These are phyloP conservation scores for Notothenia rossii DNA, from an alignment of 2,113 vertebrate species.

Conservation along the genomic window DNA sequence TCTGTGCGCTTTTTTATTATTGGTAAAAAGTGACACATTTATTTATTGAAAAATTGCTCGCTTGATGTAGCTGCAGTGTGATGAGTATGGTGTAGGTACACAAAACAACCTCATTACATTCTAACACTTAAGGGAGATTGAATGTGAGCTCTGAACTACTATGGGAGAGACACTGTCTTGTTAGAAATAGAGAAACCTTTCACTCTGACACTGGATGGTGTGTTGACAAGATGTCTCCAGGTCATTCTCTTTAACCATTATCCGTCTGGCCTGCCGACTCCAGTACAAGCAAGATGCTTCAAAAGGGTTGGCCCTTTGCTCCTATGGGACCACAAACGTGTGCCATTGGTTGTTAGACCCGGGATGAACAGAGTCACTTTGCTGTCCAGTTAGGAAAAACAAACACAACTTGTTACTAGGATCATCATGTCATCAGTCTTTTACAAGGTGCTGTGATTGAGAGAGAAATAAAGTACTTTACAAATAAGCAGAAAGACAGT, in stretches of 20 bases:
- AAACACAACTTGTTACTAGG: constrained; percentile 61
- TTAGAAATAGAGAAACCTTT: constrained; percentile 19
- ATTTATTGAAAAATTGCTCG: neutral
- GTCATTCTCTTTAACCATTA: constrained; percentile 46
- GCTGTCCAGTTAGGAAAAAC: constrained; percentile 44
- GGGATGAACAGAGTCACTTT: constrained; percentile 48
- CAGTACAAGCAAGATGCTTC: constrained; percentile 43
- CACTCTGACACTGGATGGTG: neutral
- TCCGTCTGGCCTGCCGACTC: constrained; percentile 48
- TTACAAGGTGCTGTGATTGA: constrained; percentile 27
- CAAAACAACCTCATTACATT: neutral
- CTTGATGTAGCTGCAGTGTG: neutral
- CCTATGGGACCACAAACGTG: constrained; percentile 25
- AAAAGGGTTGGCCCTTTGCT: constrained; percentile 30
- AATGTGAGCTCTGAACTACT: neutral
- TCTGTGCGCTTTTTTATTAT: neutral
- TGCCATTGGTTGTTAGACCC: constrained; percentile 44
- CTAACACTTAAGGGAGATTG: neutral
- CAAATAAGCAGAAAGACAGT: neutral
- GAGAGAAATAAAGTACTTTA: constrained; percentile 16
- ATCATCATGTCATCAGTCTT: constrained; percentile 50
- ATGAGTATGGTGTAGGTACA: neutral
- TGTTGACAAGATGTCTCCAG: constrained; percentile 43
- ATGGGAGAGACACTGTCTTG: neutral
- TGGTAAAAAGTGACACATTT: neutral